These are phyloP conservation scores for Mystacornis crossleyi DNA, from an alignment of 2,113 vertebrate genomes.

Conservation along the genomic window DNA sequence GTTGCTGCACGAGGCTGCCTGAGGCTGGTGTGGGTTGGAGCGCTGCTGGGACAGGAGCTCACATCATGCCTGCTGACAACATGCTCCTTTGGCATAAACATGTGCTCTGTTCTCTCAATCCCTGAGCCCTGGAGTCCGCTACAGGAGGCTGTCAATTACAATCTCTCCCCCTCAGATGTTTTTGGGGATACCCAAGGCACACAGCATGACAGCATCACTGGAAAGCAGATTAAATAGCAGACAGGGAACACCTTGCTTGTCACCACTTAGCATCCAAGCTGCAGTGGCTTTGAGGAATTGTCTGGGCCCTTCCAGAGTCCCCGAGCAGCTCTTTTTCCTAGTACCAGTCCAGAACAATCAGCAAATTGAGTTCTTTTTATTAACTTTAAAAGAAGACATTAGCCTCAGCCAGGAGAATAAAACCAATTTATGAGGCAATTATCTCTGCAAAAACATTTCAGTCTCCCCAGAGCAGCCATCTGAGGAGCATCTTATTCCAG, in stretches of 20 bases:
- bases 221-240: neutral
- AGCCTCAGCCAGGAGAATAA: conserved; percentile 64
- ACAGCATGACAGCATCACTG: neutral
- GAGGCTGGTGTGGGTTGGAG: neutral
- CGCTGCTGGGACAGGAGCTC: neutral
- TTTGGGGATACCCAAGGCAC: neutral
- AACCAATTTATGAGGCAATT: conserved; percentile 72
- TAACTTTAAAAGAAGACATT: conserved; percentile 68
- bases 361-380: conserved; percentile 65
- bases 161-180: neutral
- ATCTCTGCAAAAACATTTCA: conserved; percentile 58
- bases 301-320: neutral
- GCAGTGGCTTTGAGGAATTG: conserved; percentile 4
- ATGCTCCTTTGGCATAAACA: neutral
- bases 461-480: conserved; percentile 60
- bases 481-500: conserved; percentile 58
- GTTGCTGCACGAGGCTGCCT: fast-evolving
- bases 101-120: neutral
- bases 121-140: neutral
- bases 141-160: neutral
- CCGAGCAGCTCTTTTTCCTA: conserved; percentile 13
- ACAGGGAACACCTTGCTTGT: conserved; percentile 20
- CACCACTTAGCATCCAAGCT: conserved; percentile 4
- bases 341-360: conserved; percentile 47
- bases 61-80: neutral